These are phyloP conservation scores for Ochotona princeps DNA, from an alignment of 2,113 vertebrate species.

Conservation along the genomic window DNA sequence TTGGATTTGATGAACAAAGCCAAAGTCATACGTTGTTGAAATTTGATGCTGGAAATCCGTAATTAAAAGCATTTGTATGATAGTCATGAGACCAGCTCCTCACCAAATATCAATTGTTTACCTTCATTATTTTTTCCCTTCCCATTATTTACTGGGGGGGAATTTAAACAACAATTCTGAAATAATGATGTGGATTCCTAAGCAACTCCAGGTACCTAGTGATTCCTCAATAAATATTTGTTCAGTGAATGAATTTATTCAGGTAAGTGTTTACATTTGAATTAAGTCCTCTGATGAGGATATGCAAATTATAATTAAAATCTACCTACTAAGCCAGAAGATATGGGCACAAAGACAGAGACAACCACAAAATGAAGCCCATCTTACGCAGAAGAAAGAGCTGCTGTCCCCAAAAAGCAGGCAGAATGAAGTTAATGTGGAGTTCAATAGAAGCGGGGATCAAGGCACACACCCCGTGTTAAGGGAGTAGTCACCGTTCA, in stretches of 20 bases:
- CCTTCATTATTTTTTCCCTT: not conserved
- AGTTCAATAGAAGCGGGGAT: not conserved
- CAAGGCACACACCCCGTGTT: not conserved
- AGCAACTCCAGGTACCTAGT: not conserved
- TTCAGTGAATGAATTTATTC: slow-evolving; percentile 16
- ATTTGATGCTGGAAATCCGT: slow-evolving; percentile 10
- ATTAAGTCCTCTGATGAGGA: not conserved
- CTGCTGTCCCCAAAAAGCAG: not conserved
- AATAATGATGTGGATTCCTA: slow-evolving; percentile 28
- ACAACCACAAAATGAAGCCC: not conserved
- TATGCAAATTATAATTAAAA: not conserved
- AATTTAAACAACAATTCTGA: not conserved
- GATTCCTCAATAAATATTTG: slow-evolving; percentile 18
- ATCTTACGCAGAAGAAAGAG: not conserved
- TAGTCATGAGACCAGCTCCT: not conserved
- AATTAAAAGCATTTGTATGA: slow-evolving; percentile 54
- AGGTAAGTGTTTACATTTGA: not conserved
- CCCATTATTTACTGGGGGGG: not conserved
- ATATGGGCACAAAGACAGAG: not conserved
- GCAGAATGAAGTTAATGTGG: not conserved
- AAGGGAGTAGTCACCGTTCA: not conserved
- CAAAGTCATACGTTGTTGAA: slow-evolving; percentile 24
- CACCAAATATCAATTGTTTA: slow-evolving; percentile 6
- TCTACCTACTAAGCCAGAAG: not conserved
- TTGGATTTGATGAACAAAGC: slow-evolving; percentile 39